phyloP scores from a whole-genome alignment of 2,797 vertebrate genomes.

The Myiotriccus ornatus region DNA sequence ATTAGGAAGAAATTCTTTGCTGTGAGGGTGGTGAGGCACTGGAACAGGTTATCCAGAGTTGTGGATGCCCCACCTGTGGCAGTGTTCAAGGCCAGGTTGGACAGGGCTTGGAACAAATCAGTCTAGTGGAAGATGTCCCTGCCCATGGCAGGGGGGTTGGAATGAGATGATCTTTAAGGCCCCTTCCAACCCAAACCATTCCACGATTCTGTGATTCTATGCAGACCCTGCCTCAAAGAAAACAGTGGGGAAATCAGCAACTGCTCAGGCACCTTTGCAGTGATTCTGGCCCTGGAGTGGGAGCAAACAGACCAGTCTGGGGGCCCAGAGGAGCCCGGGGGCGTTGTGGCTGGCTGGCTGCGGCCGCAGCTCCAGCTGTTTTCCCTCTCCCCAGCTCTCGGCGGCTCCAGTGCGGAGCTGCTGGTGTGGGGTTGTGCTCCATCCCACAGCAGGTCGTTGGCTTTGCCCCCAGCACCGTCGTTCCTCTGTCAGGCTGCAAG shows the following conservation, averaged over 20 bases:
- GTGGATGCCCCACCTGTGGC: neutral
- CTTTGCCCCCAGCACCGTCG: accelerated
- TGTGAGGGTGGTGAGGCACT: neutral
- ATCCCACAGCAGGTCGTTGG: accelerated
- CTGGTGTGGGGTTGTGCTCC: accelerated
- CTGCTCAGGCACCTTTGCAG: neutral
- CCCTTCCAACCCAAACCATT: neutral
- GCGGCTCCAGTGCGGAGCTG: accelerated
- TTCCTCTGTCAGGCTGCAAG: neutral
- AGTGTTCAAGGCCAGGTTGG: neutral
- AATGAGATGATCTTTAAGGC: neutral
- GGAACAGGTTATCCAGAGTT: neutral
- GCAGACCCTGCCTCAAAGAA: neutral
- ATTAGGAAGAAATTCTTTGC: neutral
- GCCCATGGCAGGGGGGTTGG: neutral
- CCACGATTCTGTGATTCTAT: neutral
- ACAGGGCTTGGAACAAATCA: neutral
- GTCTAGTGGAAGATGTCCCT: neutral
- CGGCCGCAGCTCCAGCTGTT: accelerated
- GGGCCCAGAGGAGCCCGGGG: accelerated
- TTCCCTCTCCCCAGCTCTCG: accelerated
- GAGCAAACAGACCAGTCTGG: neutral
- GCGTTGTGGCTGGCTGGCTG: neutral
- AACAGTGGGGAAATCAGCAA: neutral
- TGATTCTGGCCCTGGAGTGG: neutral